These are phyloP conservation scores for Cephalopachus bancanus DNA, from an alignment of 2,797 vertebrate genomes.

Conservation along the genomic window DNA sequence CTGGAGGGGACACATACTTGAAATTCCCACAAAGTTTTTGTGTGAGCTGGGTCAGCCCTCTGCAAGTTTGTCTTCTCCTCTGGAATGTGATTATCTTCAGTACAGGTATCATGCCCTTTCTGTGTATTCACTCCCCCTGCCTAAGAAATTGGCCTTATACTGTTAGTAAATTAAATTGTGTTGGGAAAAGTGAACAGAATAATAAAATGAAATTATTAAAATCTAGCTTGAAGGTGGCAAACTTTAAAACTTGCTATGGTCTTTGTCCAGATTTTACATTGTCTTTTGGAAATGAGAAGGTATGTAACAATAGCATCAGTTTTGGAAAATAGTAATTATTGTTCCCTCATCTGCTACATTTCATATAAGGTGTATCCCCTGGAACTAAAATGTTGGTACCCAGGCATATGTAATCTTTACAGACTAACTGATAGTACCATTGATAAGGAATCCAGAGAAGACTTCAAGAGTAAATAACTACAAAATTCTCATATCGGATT, in stretches of 20 bases:
- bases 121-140: not conserved
- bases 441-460: not conserved
- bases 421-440: not conserved
- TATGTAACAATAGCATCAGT: not conserved
- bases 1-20: not conserved
- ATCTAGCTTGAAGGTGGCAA: not conserved
- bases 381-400: not conserved
- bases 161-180: not conserved
- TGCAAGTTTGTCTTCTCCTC: not conserved
- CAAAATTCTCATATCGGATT: not conserved
- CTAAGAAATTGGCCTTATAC: not conserved
- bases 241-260: not conserved
- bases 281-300: constrained; percentile 9
- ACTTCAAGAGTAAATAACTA: not conserved
- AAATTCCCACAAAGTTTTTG: not conserved
- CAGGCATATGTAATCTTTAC: not conserved
- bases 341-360: not conserved
- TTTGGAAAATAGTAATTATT: not conserved
- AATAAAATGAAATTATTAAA: constrained; percentile 20
- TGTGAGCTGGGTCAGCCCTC: not conserved
- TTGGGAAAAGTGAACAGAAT: not conserved
- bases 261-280: not conserved
- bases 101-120: not conserved
- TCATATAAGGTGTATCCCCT: not conserved
- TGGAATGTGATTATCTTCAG: not conserved